Percentiles rank a stretch among this genome's conserved stretches.
phyloP scores from a whole-genome alignment of 2,113 vertebrate species.

The Penelope pileata region DNA sequence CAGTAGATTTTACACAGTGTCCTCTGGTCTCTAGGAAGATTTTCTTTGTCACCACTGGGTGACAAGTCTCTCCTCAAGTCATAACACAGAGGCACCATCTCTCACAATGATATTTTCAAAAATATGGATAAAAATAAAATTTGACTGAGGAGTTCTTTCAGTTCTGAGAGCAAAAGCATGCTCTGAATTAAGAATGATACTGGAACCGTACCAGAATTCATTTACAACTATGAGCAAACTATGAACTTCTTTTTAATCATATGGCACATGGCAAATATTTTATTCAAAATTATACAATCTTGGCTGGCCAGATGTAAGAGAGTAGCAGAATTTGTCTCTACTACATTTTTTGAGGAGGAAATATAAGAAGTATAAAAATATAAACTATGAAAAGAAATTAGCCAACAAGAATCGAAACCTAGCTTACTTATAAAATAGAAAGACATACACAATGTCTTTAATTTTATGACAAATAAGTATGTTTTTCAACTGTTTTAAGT shows the following conservation, averaged over 20 bases:
- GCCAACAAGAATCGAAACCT: neutral
- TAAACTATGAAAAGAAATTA: neutral
- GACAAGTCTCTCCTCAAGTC: constrained; percentile 17
- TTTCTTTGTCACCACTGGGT: neutral
- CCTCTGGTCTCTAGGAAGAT: neutral
- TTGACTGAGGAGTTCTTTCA: constrained; percentile 38
- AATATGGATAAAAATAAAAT: neutral
- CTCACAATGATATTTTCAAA: neutral
- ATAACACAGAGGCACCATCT: neutral
- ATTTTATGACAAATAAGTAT: neutral
- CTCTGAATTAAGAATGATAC: constrained; percentile 12
- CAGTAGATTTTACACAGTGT: neutral
- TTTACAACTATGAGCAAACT: neutral
- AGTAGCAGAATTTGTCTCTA: neutral
- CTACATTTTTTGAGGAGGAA: too few relatives aligned
- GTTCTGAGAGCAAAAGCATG: constrained; percentile 28
- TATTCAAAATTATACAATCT: neutral
- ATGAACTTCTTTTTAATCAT: neutral
- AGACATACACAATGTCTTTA: neutral
- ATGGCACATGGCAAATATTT: neutral
- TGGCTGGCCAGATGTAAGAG: neutral
- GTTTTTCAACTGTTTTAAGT: neutral
- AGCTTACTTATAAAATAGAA: neutral
- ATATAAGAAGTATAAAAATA: too few relatives aligned
- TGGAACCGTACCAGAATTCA: neutral